A percentile compares a stretch with the other conserved stretches of the same genome.
phyloP scores from a whole-genome alignment of 1,140 invertebrate species.

The Linepithema humile region DNA sequence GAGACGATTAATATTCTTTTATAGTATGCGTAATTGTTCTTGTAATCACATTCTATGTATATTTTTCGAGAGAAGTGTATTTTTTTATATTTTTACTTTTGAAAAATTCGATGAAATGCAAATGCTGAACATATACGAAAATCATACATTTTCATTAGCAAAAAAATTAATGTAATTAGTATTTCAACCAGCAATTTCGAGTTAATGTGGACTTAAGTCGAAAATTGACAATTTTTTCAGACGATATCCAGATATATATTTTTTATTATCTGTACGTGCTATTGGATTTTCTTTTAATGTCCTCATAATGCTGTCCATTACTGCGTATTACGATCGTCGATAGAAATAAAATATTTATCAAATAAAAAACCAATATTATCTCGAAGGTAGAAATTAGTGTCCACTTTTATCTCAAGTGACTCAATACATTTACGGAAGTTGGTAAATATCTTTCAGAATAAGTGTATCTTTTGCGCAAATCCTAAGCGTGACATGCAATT shows the following conservation, averaged over 20 bases:
- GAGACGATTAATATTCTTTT: constrained; percentile 1
- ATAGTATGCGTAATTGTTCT: not conserved
- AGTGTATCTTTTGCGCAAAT: not conserved
- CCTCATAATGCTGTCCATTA: not conserved
- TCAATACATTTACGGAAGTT: not conserved
- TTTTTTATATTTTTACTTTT: not conserved
- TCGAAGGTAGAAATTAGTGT: not conserved
- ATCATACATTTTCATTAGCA: not conserved
- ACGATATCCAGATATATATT: not conserved
- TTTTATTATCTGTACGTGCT: not conserved
- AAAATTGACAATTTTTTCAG: not conserved
- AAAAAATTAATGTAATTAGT: not conserved
- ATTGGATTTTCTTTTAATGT: not conserved
- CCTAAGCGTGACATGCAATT: constrained; percentile 16
- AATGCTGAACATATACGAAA: not conserved
- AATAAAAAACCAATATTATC: not conserved
- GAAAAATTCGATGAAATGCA: not conserved
- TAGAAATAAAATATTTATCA: constrained; percentile 10
- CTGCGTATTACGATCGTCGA: not conserved
- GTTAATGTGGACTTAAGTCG: constrained; percentile 11
- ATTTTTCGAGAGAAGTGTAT: not conserved
- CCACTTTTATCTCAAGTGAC: not conserved
- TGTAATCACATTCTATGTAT: not conserved
- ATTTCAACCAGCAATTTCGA: not conserved
- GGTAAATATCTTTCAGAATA: not conserved